phyloP scores from a whole-genome alignment of 1,140 invertebrate species.

The Drosophila azteca region DNA sequence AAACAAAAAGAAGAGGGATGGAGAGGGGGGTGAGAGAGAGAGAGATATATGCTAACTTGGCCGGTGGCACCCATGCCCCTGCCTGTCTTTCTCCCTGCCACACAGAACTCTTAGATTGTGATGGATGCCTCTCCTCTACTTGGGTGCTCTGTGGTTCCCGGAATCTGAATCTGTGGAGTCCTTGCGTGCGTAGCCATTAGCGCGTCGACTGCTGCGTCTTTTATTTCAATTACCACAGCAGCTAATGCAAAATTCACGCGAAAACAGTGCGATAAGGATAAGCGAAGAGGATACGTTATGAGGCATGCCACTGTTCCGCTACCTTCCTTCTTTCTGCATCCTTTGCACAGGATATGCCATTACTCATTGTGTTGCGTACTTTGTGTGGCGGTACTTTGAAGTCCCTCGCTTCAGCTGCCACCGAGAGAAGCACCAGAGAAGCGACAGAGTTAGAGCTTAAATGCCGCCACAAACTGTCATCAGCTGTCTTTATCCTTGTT shows the following conservation, averaged over 20 bases:
- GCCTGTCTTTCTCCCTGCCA: no score
- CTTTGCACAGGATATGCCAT: constrained; percentile 10
- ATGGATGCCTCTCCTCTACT: constrained; percentile 44
- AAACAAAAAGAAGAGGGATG: neutral
- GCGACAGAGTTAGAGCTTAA: no score
- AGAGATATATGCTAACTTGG: constrained; percentile 27
- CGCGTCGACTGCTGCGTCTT: constrained; percentile 52
- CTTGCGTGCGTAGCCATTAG: constrained; percentile 58
- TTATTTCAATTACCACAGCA: constrained; percentile 75
- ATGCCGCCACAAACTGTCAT: constrained; percentile 15
- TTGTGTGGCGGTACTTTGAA: constrained; percentile 28
- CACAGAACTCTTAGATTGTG: constrained; percentile 32
- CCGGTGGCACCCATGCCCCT: neutral
- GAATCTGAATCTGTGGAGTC: constrained; percentile 12
- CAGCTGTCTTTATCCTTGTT: constrained; percentile 36
- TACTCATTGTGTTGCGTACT: constrained; percentile 49
- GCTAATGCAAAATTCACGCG: constrained; percentile 58
- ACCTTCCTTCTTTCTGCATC: constrained; percentile 20
- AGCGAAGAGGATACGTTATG: constrained; percentile 33
- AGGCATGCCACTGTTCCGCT: constrained; percentile 11
- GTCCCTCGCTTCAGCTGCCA: constrained; percentile 1
- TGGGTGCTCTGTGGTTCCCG: constrained; percentile 29
- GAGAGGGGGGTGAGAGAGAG: neutral
- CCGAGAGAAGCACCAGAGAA: no score
- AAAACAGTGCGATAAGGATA: constrained; percentile 3